Evolutionary conservation across 2,113 vertebrate species (phyloP).

Genomic region (Diadophis punctatus): DNA sequence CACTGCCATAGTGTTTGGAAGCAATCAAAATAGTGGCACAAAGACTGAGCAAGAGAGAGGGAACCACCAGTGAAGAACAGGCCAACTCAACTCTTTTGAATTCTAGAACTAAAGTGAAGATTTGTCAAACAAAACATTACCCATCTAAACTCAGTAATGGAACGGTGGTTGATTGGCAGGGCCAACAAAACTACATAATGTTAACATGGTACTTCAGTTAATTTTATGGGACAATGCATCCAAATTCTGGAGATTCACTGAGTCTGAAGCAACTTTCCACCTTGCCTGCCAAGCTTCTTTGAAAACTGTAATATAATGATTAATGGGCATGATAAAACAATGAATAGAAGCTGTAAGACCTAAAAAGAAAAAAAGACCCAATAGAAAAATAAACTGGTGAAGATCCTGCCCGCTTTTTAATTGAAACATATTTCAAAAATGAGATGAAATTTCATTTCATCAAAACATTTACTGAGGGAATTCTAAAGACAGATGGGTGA

Average conservation of each 20-base stretch:
- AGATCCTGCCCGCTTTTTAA: slow-evolving; percentile 55
- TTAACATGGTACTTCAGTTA: slow-evolving; percentile 48
- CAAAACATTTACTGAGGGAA: background rate
- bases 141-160: background rate
- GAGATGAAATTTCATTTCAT: slow-evolving; percentile 56
- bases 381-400: slow-evolving; percentile 51
- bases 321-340: slow-evolving; percentile 55
- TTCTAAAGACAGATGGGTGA: background rate
- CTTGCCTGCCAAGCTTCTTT: slow-evolving; percentile 16
- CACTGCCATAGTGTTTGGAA: background rate
- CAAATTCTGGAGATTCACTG: slow-evolving; percentile 25
- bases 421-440: slow-evolving; percentile 63
- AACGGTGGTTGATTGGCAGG: background rate
- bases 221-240: slow-evolving; percentile 34
- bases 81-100: background rate
- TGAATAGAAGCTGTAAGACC: slow-evolving; percentile 40
- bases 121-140: background rate
- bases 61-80: background rate
- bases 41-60: background rate
- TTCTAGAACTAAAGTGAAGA: background rate
- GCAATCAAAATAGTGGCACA: background rate
- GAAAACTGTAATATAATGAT: slow-evolving; percentile 46
- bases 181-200: background rate
- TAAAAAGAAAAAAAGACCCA: slow-evolving; percentile 46
- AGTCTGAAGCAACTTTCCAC: slow-evolving; percentile 28